Evolutionary conservation across 1,140 invertebrate genomes (phyloP), one percentile per base, ranked within the genome.

Genomic region (Leucophenga varia): DNA sequence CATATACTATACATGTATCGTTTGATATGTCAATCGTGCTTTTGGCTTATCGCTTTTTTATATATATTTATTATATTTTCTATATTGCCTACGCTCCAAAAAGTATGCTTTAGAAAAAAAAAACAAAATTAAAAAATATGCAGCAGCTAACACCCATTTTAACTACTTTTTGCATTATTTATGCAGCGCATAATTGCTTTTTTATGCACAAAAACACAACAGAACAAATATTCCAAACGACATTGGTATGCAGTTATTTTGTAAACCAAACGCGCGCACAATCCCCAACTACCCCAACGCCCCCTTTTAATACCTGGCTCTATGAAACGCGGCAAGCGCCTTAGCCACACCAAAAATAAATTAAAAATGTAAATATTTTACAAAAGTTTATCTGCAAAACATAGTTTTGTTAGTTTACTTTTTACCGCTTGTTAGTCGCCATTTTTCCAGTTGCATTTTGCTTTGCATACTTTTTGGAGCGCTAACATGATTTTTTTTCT

Each of bases 131-230:
- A n/a, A n/a, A n/a, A n/a, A n/a, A n/a, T n/a, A n/a, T n/a, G n/a
- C n/a, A n/a, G n/a, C n/a, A n/a, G n/a, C n/a, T n/a, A n/a, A n/a
- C n/a, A n/a, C n/a, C n/a, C n/a, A n/a, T n/a, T n/a, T n/a, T n/a
- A n/a, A n/a, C n/a, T n/a, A n/a, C n/a, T n/a, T n/a, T n/a, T n/a
- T n/a, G n/a, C n/a, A n/a, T n/a, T n/a, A n/a, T n/a, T n/a, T n/a
- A n/a, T n/a, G n/a, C 49, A 58, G 54, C 52, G 48, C 56, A 59
- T 63, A 65, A 65, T 65, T 65, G 59, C 63, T 67, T 65, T 65
- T 65, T 56, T 59, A 63, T 65, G 55, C 45, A 43, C 53, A 52
- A 48, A 52, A 48, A 55, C 42, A 39, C 57, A n/a, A n/a, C n/a
- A n/a, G n/a, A n/a, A n/a, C n/a, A n/a, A n/a, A n/a, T n/a, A n/a